phyloP scores from a whole-genome alignment of 2,113 vertebrate genomes.

The Dasypus novemcinctus region DNA sequence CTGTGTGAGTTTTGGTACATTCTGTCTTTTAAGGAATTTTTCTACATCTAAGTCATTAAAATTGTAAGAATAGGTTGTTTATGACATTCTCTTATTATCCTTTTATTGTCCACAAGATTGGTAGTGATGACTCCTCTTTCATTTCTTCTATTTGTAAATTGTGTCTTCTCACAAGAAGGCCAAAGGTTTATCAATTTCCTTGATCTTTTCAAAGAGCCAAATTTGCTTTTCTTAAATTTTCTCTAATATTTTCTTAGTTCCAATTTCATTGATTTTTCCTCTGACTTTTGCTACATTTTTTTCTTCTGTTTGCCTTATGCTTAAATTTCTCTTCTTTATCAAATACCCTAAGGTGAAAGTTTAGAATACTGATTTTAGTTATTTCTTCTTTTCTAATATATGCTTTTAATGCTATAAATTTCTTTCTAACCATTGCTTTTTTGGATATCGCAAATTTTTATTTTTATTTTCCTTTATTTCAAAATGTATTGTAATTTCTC shows the following conservation, averaged over 20 bases:
- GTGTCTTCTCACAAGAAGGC: background rate
- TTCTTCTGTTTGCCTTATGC: no score
- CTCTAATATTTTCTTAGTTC: background rate
- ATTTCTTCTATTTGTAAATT: background rate
- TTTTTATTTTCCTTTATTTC: constrained; percentile 3
- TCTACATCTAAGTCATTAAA: background rate
- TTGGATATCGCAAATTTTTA: background rate
- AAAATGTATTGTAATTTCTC: background rate
- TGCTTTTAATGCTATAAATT: background rate
- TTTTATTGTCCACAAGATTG: background rate
- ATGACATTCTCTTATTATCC: background rate
- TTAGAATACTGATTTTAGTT: background rate
- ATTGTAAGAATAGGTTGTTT: background rate
- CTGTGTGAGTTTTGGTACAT: background rate
- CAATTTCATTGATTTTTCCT: no score
- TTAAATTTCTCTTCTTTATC: background rate
- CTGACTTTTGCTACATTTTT: no score
- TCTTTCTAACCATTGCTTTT: background rate
- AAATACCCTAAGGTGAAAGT: background rate
- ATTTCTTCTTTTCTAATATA: background rate
- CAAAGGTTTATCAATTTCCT: background rate
- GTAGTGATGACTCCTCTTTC: background rate
- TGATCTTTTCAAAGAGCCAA: background rate
- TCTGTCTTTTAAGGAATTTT: background rate
- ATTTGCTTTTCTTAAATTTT: background rate